Evolutionary conservation across 2,888 invertebrate genomes (phyloP).

Genomic region (Parochlus steinenii): DNA sequence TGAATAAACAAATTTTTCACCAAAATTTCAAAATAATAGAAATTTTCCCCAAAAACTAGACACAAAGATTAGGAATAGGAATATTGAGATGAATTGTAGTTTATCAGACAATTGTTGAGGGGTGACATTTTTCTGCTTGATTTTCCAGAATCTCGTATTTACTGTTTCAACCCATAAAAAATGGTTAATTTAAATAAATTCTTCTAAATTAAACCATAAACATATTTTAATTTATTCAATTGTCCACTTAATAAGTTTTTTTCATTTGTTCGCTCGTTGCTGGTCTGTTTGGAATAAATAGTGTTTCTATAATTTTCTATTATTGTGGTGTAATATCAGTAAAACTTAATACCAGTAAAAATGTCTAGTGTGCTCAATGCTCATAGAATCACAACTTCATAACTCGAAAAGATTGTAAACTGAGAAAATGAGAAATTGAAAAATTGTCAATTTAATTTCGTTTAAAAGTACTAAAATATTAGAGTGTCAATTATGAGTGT

Average conservation of each 20-base stretch:
- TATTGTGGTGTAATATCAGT: slow-evolving; percentile 4
- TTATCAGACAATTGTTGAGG: too few species aligned
- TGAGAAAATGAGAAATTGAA: slow-evolving; percentile 7
- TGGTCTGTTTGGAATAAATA: slow-evolving; percentile 5
- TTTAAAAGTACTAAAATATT: too few species aligned
- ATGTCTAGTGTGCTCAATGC: neutral
- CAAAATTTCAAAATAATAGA: too few species aligned
- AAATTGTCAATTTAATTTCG: slow-evolving; percentile 13
- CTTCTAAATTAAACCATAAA: slow-evolving; percentile 13
- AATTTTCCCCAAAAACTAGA: too few species aligned
- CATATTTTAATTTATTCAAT: slow-evolving; percentile 13
- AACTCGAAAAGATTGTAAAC: neutral
- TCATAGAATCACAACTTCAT: neutral
- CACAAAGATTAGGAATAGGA: too few species aligned
- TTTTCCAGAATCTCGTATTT: too few species aligned
- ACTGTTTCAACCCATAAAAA: too few species aligned
- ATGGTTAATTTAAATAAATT: slow-evolving; percentile 13
- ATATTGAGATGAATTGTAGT: too few species aligned
- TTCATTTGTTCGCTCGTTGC: slow-evolving; percentile 2
- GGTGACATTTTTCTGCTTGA: too few species aligned
- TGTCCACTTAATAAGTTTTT: slow-evolving; percentile 13
- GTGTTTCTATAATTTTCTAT: slow-evolving; percentile 5
- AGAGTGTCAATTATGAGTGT: too few species aligned
- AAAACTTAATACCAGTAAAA: neutral
- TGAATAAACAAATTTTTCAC: too few species aligned